A percentile compares a stretch with the other conserved stretches of the same genome.
These are phyloP conservation scores for Leptarthrus brevirostris DNA, from an alignment of 2,888 invertebrate genomes.

Conservation along the genomic window DNA sequence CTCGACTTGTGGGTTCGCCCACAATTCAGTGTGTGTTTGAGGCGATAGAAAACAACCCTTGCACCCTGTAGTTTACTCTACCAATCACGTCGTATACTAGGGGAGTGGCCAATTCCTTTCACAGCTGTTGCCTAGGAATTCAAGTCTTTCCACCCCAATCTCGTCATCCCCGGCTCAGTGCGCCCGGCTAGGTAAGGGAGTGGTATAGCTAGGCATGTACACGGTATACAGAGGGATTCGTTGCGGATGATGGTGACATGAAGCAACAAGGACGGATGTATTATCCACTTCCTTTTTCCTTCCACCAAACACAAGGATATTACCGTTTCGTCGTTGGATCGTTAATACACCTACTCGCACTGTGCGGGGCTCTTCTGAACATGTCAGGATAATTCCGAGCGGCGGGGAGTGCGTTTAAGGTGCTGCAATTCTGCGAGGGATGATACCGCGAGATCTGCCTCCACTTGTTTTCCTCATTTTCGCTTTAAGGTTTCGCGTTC, in stretches of 20 bases:
- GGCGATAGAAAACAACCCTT: constrained; percentile 32
- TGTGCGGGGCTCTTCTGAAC: constrained; percentile 46
- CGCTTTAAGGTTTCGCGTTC: constrained; percentile 28
- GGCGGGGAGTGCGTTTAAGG: constrained; percentile 4
- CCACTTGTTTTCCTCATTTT: constrained; percentile 39
- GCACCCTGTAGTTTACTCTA: constrained; percentile 36
- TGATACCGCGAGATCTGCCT: constrained; percentile 43
- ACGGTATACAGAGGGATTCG: constrained; percentile 28
- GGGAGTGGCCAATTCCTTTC: constrained; percentile 50
- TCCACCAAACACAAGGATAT: constrained; percentile 69
- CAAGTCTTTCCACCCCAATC: constrained; percentile 33
- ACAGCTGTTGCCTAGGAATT: constrained; percentile 52
- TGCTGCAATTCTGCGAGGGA: constrained; percentile 24
- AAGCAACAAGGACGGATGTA: constrained; percentile 69
- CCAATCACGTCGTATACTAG: constrained; percentile 47
- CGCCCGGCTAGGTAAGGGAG: constrained; percentile 46
- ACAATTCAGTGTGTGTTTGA: constrained; percentile 18
- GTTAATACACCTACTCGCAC: constrained; percentile 55
- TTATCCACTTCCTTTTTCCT: constrained; percentile 69
- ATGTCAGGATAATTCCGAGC: constrained; percentile 21
- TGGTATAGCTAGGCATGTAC: constrained; percentile 47
- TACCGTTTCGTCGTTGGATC: constrained; percentile 66
- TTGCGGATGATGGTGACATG: constrained; percentile 63
- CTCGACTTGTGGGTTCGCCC: constrained; percentile 37
- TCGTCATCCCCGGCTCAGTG: neutral